Base-by-base conservation (phyloP, 2,113 vertebrate species). In the Limnothrissa miodon region DNA sequence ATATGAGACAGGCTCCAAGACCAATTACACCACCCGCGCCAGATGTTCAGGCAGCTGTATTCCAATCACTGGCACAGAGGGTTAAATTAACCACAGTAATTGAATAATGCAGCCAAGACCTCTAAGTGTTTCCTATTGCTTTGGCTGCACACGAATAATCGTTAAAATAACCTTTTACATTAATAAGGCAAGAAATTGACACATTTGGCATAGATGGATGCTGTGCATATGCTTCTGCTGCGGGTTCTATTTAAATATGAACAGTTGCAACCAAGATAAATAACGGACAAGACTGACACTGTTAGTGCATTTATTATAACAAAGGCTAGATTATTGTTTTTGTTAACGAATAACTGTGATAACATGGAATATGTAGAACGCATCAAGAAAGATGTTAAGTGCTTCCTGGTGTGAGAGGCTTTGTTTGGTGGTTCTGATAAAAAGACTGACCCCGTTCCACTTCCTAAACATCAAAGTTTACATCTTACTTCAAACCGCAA, bases 11-110 rank as follows among this genome's bases (percentile, higher is more conserved):
- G 82, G 84, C 87, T 89, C 78, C 85, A 89, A 90, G 91, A 86
- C 89, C 79, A 88, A 90, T 88, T 80, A 84, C 81, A 80, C 86
- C 85, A 90, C 84, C 4, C 79, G 85, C 82, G 78, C 81, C 91
- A 94, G 92, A 92, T 94, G 93, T 92, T 93, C 87, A 39, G 82
- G 78, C 88, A 91, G 89, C 89, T 92, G 88, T 87, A 90, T 86
- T 91, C 91, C 87, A 83, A 90, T 87, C 74, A 89, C 80, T 81
- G 83, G 84, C 84, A 90, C 79, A 88, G 85, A 84, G 89, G 87
- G 84, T 93, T 90, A 84, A 89, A 88, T 91, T 86, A 88, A 82
- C 44, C 79, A 83, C 81, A 90, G 88, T 89, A 88, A 92, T 88
- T 90, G 87, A 92, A 89, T 89, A 87, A 82, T 83, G 83, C 85